Evolutionary conservation across 2,797 vertebrate genomes (phyloP), one percentile per base, ranked within the genome.

Genomic region (Anas flavirostris): DNA sequence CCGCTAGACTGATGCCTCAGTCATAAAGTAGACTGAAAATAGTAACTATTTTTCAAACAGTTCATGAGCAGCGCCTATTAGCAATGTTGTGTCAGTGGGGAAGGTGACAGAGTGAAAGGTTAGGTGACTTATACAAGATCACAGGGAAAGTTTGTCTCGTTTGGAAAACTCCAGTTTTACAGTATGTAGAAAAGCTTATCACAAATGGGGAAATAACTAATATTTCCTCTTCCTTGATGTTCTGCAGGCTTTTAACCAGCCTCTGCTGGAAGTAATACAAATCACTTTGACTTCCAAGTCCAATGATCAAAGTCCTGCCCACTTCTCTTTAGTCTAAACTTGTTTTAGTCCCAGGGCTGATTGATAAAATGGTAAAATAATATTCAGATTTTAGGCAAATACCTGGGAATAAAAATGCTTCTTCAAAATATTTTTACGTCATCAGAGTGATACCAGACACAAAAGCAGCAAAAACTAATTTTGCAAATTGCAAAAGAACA

Each of bases 61-160:
- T 33, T 84, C 21, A 52, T 7, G 73, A 11, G 28, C 28, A 72
- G 21, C 12, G 39, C n/a, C 55, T 39, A 66, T 4, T 58, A 67
- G 15, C 46, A 39, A 23, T 28, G 11, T 7, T 69, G 12, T 37
- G 18, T 22, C 72, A 66, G 5, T 0, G 0, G 7, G 7, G 15
- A 91, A 81, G 81, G 29, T 1, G 1, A 33, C 4, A 26, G 17
- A 62, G 2, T n/a, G 46, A 60, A 18, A 11, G 86, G 19, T n/a
- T 25, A 17, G 1, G 15, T 5, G 23, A 70, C 60, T 79, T 66
- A 84, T 4, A 13, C 8, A 60, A 60, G 13, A 28, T 1, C 5
- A 52, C 18, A 48, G 53, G 14, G 19, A 90, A 88, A 77, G 4
- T 6, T 31, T 26, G 14, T 28, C 21, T 44, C 60, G 23, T 39